phyloP scores from a whole-genome alignment of 2,888 invertebrate genomes.

The Cheilosia variabilis region DNA sequence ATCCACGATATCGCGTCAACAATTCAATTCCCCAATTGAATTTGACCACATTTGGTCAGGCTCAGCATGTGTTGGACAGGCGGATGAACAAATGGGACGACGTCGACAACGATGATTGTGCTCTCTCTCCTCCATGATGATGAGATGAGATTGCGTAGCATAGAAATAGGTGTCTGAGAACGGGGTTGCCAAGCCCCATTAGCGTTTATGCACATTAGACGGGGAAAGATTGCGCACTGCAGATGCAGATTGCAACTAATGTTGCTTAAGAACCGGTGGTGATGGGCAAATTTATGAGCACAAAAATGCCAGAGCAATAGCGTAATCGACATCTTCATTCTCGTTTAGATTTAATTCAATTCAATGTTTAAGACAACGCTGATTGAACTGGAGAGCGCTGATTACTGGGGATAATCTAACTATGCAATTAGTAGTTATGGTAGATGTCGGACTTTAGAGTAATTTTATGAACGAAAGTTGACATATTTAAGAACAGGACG shows the following conservation, averaged over 20 bases:
- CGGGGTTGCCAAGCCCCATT: conserved; percentile 43
- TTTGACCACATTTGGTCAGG: conserved; percentile 58
- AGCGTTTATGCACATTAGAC: conserved; percentile 45
- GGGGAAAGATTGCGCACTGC: conserved; percentile 35
- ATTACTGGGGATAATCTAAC: background rate
- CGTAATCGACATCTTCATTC: conserved; percentile 49
- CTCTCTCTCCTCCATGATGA: conserved; percentile 4
- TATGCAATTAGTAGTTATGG: background rate
- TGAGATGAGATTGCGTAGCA: conserved; percentile 21
- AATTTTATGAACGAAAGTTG: background rate
- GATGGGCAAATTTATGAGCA: conserved; percentile 30
- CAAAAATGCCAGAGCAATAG: conserved; percentile 9
- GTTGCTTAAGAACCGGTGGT: conserved; percentile 25
- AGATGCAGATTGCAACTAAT: conserved; percentile 20
- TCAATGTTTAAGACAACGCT: conserved; percentile 25
- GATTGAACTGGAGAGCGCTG: conserved; percentile 26
- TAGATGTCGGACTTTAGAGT: background rate
- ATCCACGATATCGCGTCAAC: conserved; percentile 70
- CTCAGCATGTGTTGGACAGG: conserved; percentile 21
- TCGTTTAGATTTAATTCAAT: conserved; percentile 41
- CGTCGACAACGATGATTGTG: conserved; percentile 11
- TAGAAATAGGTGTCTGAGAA: conserved; percentile 38
- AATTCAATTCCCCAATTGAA: conserved; percentile 73
- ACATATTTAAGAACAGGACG: background rate
- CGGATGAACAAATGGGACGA: conserved; percentile 19